Conservation (phyloP, 1,140 invertebrate species). For the Ylistrum balloti region DNA sequence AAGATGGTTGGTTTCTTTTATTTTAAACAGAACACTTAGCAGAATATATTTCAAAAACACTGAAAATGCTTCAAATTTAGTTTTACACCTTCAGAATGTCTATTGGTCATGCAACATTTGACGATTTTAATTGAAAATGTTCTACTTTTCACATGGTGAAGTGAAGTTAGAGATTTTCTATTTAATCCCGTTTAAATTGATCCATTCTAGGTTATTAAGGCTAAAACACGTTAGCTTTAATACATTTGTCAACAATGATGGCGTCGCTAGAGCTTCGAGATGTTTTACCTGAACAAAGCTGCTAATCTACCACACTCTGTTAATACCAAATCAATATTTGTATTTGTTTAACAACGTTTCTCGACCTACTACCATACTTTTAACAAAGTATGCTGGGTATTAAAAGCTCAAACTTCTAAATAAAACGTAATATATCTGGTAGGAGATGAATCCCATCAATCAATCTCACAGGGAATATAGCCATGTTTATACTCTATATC, state of each 20-base stretch:
- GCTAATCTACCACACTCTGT: not conserved
- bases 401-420: not conserved
- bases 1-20: too few species aligned
- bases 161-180: not conserved
- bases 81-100: too few species aligned
- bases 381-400: not conserved
- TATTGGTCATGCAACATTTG: too few species aligned
- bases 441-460: not conserved
- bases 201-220: not conserved
- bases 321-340: constrained; percentile 6
- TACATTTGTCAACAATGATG: not conserved
- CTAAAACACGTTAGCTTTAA: not conserved
- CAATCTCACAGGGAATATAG: not conserved
- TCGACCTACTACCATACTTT: constrained; percentile 1
- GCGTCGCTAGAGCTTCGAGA: not conserved
- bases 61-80: too few species aligned
- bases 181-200: not conserved
- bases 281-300: not conserved
- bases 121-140: too few species aligned
- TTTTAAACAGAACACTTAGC: too few species aligned
- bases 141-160: too few species aligned
- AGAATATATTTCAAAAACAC: too few species aligned
- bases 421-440: not conserved
- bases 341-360: not conserved
- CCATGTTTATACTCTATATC: not conserved